phyloP scores from a whole-genome alignment of 2,888 invertebrate species.

The Deilephila porcellus region DNA sequence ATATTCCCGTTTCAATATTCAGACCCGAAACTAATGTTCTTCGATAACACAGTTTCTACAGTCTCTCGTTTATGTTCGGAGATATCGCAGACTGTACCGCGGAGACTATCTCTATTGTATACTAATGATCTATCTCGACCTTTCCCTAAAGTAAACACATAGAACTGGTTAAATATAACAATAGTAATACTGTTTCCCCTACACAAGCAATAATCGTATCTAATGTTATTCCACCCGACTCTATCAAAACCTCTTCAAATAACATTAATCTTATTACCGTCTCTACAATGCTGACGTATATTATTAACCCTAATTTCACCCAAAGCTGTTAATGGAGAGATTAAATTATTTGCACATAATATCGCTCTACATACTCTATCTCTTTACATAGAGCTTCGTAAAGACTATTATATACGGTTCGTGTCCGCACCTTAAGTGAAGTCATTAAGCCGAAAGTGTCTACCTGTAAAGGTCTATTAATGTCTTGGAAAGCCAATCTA shows the following conservation, averaged over 20 bases:
- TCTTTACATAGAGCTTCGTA: too few relatives aligned
- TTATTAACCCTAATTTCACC: background rate
- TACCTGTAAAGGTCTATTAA: conserved; percentile 22
- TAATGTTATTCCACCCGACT: background rate
- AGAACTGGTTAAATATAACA: background rate
- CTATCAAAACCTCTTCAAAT: background rate
- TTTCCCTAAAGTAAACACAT: background rate
- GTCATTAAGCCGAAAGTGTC: conserved; percentile 10
- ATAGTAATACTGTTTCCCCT: background rate
- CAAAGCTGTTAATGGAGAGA: conserved; percentile 9
- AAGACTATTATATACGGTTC: background rate
- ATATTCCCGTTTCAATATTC: too few relatives aligned
- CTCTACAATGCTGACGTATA: conserved; percentile 4
- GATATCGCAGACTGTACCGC: too few relatives aligned
- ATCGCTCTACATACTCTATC: conserved; percentile 2
- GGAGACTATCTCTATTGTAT: too few relatives aligned
- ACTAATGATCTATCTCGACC: too few relatives aligned
- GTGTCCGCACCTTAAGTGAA: conserved; percentile 1
- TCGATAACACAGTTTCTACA: too few relatives aligned
- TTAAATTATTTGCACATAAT: conserved; percentile 9
- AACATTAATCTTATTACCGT: conserved; percentile 15
- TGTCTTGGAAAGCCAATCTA: conserved; percentile 14
- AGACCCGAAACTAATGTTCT: too few relatives aligned
- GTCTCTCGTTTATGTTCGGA: too few relatives aligned
- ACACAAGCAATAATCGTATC: conserved; percentile 2